Percentiles rank a stretch among this genome's conserved stretches.
Evolutionary conservation across 2,113 vertebrate species (phyloP).

Genomic region (Oenanthe melanoleuca): DNA sequence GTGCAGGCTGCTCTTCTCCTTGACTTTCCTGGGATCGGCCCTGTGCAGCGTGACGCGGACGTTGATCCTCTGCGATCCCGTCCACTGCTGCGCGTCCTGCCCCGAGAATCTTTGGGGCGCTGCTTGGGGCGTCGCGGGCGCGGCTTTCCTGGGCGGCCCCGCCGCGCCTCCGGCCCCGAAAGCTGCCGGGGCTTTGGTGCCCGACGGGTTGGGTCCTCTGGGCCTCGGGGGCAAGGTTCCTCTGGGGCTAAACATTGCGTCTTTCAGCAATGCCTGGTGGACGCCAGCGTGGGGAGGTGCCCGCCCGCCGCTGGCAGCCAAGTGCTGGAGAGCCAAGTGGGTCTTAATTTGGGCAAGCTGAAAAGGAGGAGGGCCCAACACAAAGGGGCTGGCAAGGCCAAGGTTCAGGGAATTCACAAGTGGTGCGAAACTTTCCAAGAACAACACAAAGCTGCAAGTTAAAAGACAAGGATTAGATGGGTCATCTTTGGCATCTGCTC

Average conservation of each 20-base stretch:
- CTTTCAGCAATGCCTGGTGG: conserved; percentile 80
- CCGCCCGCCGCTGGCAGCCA: conserved; percentile 71
- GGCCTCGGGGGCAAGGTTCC: conserved; percentile 80
- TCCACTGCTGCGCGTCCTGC: conserved; percentile 60
- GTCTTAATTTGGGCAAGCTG: conserved; percentile 89
- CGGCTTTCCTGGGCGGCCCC: conserved; percentile 70
- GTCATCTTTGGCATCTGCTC: conserved; percentile 65
- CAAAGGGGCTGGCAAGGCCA: conserved; percentile 81
- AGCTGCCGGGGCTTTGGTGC: conserved; percentile 73
- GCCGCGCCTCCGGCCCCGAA: conserved; percentile 70
- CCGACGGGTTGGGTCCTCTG: conserved; percentile 69
- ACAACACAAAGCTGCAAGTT: conserved; percentile 94
- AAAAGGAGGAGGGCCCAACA: conserved; percentile 87
- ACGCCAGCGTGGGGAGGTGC: conserved; percentile 79
- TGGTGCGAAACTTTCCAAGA: conserved; percentile 87
- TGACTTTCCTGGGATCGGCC: conserved; percentile 71
- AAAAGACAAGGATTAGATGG: conserved; percentile 89
- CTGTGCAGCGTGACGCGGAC: conserved; percentile 75
- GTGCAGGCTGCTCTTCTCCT: conserved; percentile 71
- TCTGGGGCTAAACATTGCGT: conserved; percentile 89
- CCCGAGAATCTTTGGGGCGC: conserved; percentile 68
- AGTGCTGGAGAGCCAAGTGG: conserved; percentile 84
- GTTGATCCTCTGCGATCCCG: conserved; percentile 77
- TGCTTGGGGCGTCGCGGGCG: conserved; percentile 70
- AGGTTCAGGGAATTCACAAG: conserved; percentile 86